Percentiles rank a stretch among this genome's conserved stretches.
phyloP scores from a whole-genome alignment of 2,797 vertebrate species.

The Sebastes flavidus region DNA sequence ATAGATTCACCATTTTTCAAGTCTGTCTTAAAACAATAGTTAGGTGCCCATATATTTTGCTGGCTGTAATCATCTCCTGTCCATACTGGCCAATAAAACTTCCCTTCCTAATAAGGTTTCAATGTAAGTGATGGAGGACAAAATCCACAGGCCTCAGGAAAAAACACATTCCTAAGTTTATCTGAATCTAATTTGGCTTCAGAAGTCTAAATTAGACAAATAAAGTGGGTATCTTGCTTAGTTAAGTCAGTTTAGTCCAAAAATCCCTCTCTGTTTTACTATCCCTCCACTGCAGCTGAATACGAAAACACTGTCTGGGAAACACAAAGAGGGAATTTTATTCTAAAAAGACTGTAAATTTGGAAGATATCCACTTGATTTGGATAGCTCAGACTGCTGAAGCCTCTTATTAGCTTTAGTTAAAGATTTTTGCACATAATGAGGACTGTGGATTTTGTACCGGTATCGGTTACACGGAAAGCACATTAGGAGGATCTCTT shows the following conservation, averaged over 20 bases:
- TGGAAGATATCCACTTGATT: background rate
- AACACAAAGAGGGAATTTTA: background rate
- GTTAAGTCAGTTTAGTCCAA: background rate
- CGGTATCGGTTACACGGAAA: background rate
- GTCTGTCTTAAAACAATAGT: background rate
- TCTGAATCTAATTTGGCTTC: background rate
- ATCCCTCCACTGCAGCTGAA: background rate
- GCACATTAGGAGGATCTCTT: background rate
- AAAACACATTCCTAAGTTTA: constrained; percentile 5
- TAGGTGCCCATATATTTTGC: background rate
- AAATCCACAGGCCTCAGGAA: background rate
- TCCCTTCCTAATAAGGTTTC: background rate
- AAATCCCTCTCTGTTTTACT: background rate
- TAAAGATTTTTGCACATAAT: background rate
- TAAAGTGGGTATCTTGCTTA: background rate
- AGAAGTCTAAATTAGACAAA: background rate
- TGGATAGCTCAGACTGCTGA: background rate
- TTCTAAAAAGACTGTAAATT: background rate
- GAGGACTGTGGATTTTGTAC: background rate
- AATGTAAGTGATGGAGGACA: background rate
- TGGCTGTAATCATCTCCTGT: background rate
- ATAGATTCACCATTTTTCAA: background rate
- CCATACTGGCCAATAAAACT: background rate
- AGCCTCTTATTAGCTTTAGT: background rate
- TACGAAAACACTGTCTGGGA: background rate